Conservation (phyloP, 1,140 invertebrate species). For the Magallana gigas region DNA sequence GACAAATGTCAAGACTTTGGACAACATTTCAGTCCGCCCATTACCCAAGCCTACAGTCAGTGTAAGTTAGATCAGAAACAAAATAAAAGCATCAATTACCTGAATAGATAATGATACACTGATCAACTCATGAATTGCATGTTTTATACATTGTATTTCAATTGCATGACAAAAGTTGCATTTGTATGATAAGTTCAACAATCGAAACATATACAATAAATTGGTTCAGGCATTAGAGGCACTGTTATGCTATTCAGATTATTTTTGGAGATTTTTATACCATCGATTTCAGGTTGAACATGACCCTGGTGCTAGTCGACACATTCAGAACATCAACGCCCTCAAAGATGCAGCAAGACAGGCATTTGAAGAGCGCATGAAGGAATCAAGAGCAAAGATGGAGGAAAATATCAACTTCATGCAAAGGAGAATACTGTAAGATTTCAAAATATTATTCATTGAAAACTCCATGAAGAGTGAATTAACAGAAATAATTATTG, state of each 20-base stretch:
- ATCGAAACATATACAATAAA: background rate
- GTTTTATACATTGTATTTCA: too few species aligned
- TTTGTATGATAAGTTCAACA: too few species aligned
- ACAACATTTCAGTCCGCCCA: conserved; percentile 72
- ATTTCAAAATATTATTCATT: background rate
- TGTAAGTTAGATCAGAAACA: conserved; percentile 25
- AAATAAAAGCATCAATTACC: background rate
- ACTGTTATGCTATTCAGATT: background rate
- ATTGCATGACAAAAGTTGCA: too few species aligned
- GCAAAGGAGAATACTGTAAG: conserved; percentile 72
- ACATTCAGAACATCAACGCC: conserved; percentile 67
- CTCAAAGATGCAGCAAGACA: conserved; percentile 71
- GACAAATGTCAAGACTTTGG: conserved; percentile 68
- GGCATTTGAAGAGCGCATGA: conserved; percentile 72
- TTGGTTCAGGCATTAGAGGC: background rate
- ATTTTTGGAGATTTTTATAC: too few species aligned
- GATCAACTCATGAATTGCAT: too few species aligned
- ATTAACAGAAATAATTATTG: too few species aligned
- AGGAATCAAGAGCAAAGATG: conserved; percentile 67
- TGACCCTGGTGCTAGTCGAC: conserved; percentile 55
- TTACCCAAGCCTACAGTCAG: conserved; percentile 59
- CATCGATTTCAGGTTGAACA: background rate
- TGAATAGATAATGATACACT: too few species aligned
- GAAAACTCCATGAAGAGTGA: background rate
- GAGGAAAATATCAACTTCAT: conserved; percentile 73